Conservation (phyloP, 2,888 invertebrate species). For the Phyto melanocephala region DNA sequence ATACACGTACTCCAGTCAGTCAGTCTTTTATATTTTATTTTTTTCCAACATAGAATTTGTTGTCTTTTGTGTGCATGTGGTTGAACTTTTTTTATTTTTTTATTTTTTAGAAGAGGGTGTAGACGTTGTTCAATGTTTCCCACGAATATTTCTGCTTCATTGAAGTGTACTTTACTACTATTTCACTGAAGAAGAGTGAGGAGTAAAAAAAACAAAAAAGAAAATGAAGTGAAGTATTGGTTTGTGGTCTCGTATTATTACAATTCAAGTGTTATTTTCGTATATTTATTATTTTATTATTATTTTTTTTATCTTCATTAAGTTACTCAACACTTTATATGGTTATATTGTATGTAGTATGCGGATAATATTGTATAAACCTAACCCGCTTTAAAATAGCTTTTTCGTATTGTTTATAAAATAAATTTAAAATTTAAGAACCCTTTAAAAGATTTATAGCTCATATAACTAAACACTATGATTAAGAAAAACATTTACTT, state of each 20-base stretch:
- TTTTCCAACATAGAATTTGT: slow-evolving; percentile 46
- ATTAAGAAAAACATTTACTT: background rate
- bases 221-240: slow-evolving; percentile 43
- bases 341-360: background rate
- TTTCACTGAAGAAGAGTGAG: slow-evolving; percentile 37
- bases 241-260: slow-evolving; percentile 60
- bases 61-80: slow-evolving; percentile 55
- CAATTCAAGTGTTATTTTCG: slow-evolving; percentile 61
- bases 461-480: background rate
- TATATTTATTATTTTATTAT: slow-evolving; percentile 35
- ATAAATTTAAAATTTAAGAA: slow-evolving; percentile 7
- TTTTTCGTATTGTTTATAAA: background rate
- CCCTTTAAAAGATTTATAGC: slow-evolving; percentile 35
- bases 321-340: slow-evolving; percentile 37
- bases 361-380: slow-evolving; percentile 24
- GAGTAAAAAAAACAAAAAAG: background rate
- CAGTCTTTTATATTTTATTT: slow-evolving; percentile 9
- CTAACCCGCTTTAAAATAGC: slow-evolving; percentile 43
- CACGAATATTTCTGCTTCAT: slow-evolving; percentile 65
- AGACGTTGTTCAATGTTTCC: slow-evolving; percentile 63
- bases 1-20: slow-evolving; percentile 13
- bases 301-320: slow-evolving; percentile 25
- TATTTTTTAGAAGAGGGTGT: slow-evolving; percentile 58
- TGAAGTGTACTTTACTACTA: slow-evolving; percentile 43
- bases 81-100: slow-evolving; percentile 47